phyloP scores from a whole-genome alignment of 2,888 invertebrate genomes.

The Muschampia plurimacula region DNA sequence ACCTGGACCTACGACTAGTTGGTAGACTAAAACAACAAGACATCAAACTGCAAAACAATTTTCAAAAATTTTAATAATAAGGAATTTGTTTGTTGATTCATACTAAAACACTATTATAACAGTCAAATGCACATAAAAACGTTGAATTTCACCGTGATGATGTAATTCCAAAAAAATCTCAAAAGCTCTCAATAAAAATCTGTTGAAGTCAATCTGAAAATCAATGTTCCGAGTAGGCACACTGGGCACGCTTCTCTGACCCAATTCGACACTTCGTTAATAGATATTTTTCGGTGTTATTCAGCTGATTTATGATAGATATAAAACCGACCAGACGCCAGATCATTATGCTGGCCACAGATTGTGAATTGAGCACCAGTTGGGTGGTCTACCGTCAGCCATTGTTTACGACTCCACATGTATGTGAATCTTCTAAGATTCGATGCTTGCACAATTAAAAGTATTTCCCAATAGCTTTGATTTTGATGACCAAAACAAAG shows the following conservation, averaged over 20 bases:
- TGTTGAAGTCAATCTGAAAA: constrained; percentile 44
- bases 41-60: no score
- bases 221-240: constrained; percentile 56
- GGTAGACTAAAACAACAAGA: no score
- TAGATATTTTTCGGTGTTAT: constrained; percentile 65
- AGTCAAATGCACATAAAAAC: no score
- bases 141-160: background rate
- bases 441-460: constrained; percentile 20
- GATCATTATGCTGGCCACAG: constrained; percentile 60
- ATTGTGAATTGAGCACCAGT: constrained; percentile 57
- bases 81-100: no score
- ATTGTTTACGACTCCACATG: constrained; percentile 49
- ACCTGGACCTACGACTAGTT: no score
- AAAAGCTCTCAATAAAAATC: constrained; percentile 19
- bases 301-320: constrained; percentile 72
- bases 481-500: background rate
- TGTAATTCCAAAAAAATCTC: background rate
- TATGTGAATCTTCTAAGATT: constrained; percentile 25
- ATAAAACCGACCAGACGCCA: constrained; percentile 74
- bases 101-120: no score
- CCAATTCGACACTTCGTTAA: constrained; percentile 69
- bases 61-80: no score
- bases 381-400: constrained; percentile 68
- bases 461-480: background rate
- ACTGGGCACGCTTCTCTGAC: constrained; percentile 58